Conservation (phyloP, 2,797 vertebrate genomes). For the Ptychobarbus kaznakovi region DNA sequence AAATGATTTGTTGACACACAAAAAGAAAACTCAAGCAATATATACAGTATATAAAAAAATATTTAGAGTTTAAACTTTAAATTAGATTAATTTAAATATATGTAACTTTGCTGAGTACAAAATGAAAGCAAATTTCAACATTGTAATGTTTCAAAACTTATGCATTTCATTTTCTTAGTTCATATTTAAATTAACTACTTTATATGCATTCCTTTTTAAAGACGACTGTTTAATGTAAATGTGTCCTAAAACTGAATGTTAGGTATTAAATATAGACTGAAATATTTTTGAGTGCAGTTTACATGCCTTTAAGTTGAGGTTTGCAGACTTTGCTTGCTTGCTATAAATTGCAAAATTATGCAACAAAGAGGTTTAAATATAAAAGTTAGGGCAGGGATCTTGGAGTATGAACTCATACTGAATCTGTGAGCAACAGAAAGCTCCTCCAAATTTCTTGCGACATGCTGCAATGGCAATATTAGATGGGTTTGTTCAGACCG, state of each 20-base stretch:
- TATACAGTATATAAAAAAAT: too few relatives aligned
- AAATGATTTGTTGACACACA: neutral
- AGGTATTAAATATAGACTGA: neutral
- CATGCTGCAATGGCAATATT: conserved; percentile 88
- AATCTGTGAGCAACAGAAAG: conserved; percentile 87
- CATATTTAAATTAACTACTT: neutral
- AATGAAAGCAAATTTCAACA: neutral
- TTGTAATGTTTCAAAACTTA: neutral
- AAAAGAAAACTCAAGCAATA: neutral
- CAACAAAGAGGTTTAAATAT: conserved; percentile 92
- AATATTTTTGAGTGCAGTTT: conserved; percentile 78
- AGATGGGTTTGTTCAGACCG: conserved; percentile 79
- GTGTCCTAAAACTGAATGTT: neutral
- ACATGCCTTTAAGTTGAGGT: conserved; percentile 96
- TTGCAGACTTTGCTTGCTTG: conserved; percentile 92
- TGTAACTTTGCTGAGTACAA: neutral
- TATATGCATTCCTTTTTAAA: neutral
- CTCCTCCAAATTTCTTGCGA: conserved; percentile 92
- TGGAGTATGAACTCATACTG: conserved; percentile 88
- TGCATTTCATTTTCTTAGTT: neutral
- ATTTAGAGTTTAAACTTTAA: neutral
- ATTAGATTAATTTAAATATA: neutral
- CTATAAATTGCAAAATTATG: conserved; percentile 88
- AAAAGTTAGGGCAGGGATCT: conserved; percentile 89
- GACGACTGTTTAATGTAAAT: neutral